Evolutionary conservation across 2,888 invertebrate genomes (phyloP), one percentile per base, ranked within the genome.

Genomic region (Rhogogaster chlorosoma): DNA sequence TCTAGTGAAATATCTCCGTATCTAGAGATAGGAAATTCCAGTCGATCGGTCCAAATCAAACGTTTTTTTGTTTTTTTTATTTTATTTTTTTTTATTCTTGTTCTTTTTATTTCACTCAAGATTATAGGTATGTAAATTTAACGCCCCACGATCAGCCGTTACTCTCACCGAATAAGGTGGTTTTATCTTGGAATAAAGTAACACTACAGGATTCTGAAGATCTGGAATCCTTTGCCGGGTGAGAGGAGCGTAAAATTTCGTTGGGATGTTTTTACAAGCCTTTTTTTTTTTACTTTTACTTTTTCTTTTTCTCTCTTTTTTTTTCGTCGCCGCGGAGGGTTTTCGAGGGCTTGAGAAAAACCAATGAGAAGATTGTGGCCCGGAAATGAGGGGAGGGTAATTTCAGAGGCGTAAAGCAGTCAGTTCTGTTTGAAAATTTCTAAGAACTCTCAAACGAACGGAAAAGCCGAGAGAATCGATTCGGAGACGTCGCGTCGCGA

Each of bases 401-500:
- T 32, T 80, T 38, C 15, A 22, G n/a, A 18, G 77, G 77, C 77
- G 77, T 53, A 77, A 77, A 26, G 77, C 77, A 77, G 77, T 77
- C 49, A 53, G 53, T 77, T 77, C 53, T 49, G 26, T 77, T 49
- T 49, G 77, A 77, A 77, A 77, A 77, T 49, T 77, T 77, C 32
- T 12, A 77, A 77, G 49, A 57, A 61, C 15, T 38, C 80, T 80
- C 80, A 36, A 38, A 57, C 38, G 61, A 57, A 80, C 38, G 57
- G 32, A 61, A 70, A 45, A 70, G 45, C 29, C 29, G 83, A 29
- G 45, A 26, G 83, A 83, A 67, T 83, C 83, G 83, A 83, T 83
- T 83, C 45, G 67, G 29, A 64, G 83, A 83, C 67, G 83, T 45
- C 83, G 71, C 67, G 83, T 45, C 83, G 71, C 71, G 73, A 71